phyloP scores from a whole-genome alignment of 1,140 invertebrate genomes.

The Hestina assimilis region DNA sequence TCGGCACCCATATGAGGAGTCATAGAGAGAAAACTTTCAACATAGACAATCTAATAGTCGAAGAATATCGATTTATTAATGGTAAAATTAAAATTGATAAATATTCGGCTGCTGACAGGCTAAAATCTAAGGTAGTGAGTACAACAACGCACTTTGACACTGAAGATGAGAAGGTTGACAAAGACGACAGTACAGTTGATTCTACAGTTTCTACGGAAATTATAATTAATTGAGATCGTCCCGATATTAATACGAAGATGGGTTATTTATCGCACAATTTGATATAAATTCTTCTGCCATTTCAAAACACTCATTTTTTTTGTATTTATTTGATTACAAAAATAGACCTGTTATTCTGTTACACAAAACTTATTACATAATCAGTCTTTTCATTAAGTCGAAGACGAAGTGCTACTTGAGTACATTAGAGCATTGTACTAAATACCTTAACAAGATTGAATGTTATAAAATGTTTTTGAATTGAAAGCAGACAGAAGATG shows the following conservation, averaged over 20 bases:
- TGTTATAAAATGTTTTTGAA: too few relatives aligned
- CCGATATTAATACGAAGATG: not conserved
- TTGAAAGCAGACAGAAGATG: too few relatives aligned
- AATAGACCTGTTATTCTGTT: too few relatives aligned
- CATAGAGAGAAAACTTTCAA: constrained; percentile 34
- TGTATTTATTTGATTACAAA: too few relatives aligned
- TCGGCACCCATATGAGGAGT: constrained; percentile 33
- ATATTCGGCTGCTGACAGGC: constrained; percentile 24
- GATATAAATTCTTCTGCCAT: too few relatives aligned
- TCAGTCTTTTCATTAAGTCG: too few relatives aligned
- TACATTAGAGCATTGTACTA: too few relatives aligned
- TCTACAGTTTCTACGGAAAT: constrained; percentile 4
- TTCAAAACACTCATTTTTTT: too few relatives aligned
- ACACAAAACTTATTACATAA: too few relatives aligned
- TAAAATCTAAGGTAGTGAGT: constrained; percentile 33
- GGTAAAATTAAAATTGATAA: constrained; percentile 13
- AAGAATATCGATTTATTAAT: constrained; percentile 16
- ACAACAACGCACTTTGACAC: constrained; percentile 34
- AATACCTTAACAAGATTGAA: too few relatives aligned
- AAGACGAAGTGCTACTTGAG: too few relatives aligned
- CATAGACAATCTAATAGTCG: constrained; percentile 29
- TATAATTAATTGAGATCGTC: not conserved
- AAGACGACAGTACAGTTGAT: constrained; percentile 11
- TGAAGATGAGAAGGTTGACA: constrained; percentile 17
- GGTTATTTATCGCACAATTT: too few relatives aligned